Evolutionary conservation across 2,797 vertebrate species (phyloP).

Genomic region (Sitta carolinensis): DNA sequence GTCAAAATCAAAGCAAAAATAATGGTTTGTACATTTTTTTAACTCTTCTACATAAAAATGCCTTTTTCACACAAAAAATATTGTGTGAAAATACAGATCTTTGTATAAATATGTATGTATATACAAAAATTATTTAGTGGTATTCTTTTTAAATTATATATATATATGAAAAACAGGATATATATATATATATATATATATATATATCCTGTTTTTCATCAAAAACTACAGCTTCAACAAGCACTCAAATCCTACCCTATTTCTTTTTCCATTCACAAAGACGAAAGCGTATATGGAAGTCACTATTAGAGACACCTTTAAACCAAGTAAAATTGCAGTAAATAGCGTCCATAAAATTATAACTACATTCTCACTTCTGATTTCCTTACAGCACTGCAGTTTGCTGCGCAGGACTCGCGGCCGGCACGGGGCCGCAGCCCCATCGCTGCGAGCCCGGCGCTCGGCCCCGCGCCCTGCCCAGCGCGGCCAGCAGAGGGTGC

Average conservation of each 20-base stretch:
- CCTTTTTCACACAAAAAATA: neutral
- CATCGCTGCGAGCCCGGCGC: too few relatives aligned
- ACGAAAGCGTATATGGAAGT: accelerated
- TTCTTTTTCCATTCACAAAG: neutral
- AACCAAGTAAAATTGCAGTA: neutral
- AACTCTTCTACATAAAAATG: neutral
- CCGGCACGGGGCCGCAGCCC: too few relatives aligned
- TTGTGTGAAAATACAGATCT: neutral
- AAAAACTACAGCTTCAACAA: neutral
- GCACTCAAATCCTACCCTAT: neutral
- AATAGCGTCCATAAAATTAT: neutral
- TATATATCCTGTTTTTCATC: neutral
- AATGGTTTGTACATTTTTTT: neutral
- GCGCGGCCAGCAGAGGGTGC: too few relatives aligned
- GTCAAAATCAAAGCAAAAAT: neutral
- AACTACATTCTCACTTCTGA: neutral
- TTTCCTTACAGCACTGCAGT: neutral
- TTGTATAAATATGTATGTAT: neutral
- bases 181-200: too few relatives aligned
- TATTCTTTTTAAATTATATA: neutral
- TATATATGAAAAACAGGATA: too few relatives aligned
- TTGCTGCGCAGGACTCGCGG: too few relatives aligned
- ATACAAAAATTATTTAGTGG: neutral
- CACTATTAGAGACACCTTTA: neutral
- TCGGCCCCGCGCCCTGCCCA: too few relatives aligned